Evolutionary conservation across 2,888 invertebrate species (phyloP), one percentile per base, ranked within the genome.

Genomic region (Crematogaster levior): DNA sequence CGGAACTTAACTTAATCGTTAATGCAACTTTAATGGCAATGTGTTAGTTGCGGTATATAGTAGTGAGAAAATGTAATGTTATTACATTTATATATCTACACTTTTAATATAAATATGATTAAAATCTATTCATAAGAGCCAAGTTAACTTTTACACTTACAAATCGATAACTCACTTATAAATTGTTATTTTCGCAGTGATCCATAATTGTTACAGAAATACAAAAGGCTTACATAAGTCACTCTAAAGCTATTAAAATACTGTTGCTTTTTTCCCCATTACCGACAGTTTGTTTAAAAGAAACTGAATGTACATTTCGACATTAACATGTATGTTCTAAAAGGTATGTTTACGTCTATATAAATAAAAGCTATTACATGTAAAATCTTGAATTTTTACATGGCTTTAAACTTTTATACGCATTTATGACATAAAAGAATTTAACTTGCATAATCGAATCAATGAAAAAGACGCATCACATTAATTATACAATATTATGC

Each of bases 231-330:
- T 21, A n/a, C 15, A 66, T 4, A 12, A 30, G 40, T 53, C 27
- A 10, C 1, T 4, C 40, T 43, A 65, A 65, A 43, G 30, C 27
- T 77, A 66, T 66, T 77, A 66, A 77, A 66, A 77, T 77, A 77
- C 53, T 53, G 51, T 75, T 65, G 24, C 12, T 24, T 15, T 27
- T 40, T 77, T 30, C 10, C 2, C 21, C 27, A 40, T 27, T 58
- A 58, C 21, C 12, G 53, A 48, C 3, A 34, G 34, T 66, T 34
- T 30, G 10, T 12, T 27, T 53, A 40, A 40, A 53, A 53, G 48
- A 77, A 77, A 68, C 34, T 40, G 21, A 68, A 77, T 53, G 30
- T 66, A 75, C 15, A 65, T 63, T 5, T 53, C 15, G 5, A 77
- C 21, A 1, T 34, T 21, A 34, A 66, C 15, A 30, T 34, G 21